Conservation (phyloP, 2,888 invertebrate species). For the Melanchra persicariae region DNA sequence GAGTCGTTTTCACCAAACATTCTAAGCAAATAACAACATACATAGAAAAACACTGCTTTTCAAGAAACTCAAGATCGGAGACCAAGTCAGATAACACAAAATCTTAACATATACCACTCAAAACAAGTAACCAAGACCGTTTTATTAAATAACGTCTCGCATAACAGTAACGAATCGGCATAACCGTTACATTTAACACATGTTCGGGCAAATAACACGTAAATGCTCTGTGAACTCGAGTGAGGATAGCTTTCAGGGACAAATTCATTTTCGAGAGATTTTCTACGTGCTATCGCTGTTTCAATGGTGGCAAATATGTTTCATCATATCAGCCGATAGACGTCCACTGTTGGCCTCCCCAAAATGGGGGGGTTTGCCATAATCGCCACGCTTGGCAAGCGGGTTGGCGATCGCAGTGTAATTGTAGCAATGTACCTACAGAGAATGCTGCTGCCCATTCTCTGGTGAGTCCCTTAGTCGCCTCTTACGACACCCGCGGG, state of each 20-base stretch:
- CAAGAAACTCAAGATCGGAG: not conserved
- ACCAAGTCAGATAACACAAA: not conserved
- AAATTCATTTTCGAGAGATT: not conserved
- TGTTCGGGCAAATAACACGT: not conserved
- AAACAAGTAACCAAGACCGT: not conserved
- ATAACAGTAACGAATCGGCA: not conserved
- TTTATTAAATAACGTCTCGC: slow-evolving; percentile 18
- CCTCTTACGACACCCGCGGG: too few species aligned
- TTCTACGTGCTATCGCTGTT: not conserved
- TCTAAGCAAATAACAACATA: too few species aligned
- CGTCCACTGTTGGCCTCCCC: too few species aligned
- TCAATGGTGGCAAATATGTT: not conserved
- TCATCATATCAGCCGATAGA: too few species aligned
- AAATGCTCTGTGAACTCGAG: not conserved
- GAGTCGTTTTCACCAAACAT: too few species aligned
- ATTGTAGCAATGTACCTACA: too few species aligned
- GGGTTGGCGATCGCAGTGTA: too few species aligned
- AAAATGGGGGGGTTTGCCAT: too few species aligned
- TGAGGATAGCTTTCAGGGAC: not conserved
- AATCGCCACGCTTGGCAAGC: too few species aligned
- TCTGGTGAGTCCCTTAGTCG: too few species aligned
- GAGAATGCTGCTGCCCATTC: too few species aligned
- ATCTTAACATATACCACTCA: not conserved
- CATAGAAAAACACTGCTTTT: not conserved
- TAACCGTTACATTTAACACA: slow-evolving; percentile 32